A percentile compares a stretch with the other conserved stretches of the same genome.
Evolutionary conservation across 2,113 vertebrate genomes (phyloP).

Genomic region (Zosterops pallidus): DNA sequence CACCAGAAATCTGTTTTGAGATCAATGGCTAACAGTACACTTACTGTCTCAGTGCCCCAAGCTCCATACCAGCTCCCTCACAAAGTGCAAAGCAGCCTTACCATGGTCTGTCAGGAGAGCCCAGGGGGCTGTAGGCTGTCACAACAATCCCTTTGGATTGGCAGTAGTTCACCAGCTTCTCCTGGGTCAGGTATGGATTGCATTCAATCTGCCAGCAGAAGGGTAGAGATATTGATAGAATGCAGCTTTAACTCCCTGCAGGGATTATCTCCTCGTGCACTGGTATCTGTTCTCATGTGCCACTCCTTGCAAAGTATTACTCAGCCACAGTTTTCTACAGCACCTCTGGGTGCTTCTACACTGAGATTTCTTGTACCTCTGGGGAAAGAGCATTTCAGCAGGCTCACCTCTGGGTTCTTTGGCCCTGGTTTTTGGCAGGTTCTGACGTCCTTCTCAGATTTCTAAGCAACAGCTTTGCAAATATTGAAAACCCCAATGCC

Average conservation of each 20-base stretch:
- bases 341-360: not conserved
- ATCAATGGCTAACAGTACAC: not conserved
- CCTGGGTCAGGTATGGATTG: slow-evolving; percentile 91
- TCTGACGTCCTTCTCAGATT: not conserved
- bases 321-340: not conserved
- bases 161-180: slow-evolving; percentile 88
- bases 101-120: slow-evolving; percentile 93
- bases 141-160: slow-evolving; percentile 86
- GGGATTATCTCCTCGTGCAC: not conserved
- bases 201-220: slow-evolving; percentile 81
- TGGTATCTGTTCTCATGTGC: not conserved
- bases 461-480: not conserved
- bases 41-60: not conserved
- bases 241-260: not conserved
- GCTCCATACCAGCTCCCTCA: not conserved
- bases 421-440: not conserved
- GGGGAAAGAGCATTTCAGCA: not conserved
- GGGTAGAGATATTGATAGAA: not conserved
- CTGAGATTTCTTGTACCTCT: not conserved
- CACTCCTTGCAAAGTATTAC: fast-evolving
- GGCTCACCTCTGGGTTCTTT: not conserved
- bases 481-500: not conserved
- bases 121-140: slow-evolving; percentile 93
- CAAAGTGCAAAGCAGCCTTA: slow-evolving; percentile 32
- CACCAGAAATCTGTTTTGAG: not conserved